These are phyloP conservation scores for Coremacera marginata DNA, from an alignment of 2,888 invertebrate species.

Conservation along the genomic window DNA sequence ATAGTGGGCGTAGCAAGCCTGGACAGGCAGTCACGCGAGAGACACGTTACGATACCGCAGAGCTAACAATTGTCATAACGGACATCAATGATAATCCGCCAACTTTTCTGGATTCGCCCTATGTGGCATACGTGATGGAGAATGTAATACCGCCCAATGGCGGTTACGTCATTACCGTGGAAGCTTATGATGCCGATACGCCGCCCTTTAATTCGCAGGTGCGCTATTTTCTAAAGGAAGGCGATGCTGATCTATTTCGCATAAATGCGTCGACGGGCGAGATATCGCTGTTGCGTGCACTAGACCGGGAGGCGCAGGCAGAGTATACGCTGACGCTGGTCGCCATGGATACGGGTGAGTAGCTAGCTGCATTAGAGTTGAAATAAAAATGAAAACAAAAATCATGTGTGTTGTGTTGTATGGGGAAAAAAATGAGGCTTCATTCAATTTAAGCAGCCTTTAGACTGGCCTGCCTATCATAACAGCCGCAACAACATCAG, in stretches of 20 bases:
- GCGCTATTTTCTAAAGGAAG: slow-evolving; percentile 93
- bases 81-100: slow-evolving; percentile 96
- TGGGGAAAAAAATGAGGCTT: background rate
- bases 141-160: slow-evolving; percentile 85
- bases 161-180: slow-evolving; percentile 85
- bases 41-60: slow-evolving; percentile 81
- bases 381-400: no score
- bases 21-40: slow-evolving; percentile 43
- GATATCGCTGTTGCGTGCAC: slow-evolving; percentile 83
- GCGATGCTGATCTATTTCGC: slow-evolving; percentile 89
- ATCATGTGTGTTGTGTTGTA: no score
- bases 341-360: slow-evolving; percentile 94
- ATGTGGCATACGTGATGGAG: slow-evolving; percentile 93
- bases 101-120: slow-evolving; percentile 93
- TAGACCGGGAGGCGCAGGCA: slow-evolving; percentile 87
- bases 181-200: slow-evolving; percentile 92
- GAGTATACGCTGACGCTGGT: slow-evolving; percentile 89
- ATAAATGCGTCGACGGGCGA: slow-evolving; percentile 94
- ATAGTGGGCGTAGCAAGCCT: background rate
- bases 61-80: slow-evolving; percentile 85
- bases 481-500: slow-evolving; percentile 26
- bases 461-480: background rate
- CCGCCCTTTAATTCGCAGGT: slow-evolving; percentile 91
- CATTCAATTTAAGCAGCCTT: background rate
- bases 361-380: background rate